These are phyloP conservation scores for Drosophila suzukii DNA, from an alignment of 1,140 invertebrate genomes.

Conservation along the genomic window DNA sequence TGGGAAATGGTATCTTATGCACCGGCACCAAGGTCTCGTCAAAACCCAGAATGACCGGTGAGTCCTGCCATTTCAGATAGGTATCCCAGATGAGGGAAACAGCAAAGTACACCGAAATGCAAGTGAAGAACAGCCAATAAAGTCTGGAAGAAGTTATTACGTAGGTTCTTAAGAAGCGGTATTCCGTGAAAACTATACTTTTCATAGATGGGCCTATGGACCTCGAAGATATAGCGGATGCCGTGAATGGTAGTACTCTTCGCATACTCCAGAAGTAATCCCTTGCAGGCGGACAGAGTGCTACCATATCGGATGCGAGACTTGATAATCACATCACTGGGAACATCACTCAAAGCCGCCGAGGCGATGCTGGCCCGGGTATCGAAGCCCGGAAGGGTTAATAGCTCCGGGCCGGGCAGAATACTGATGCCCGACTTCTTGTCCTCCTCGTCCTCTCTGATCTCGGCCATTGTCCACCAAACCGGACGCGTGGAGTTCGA, in stretches of 20 bases:
- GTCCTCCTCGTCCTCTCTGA: constrained; percentile 29
- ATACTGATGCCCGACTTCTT: constrained; percentile 46
- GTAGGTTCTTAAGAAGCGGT: rapidly evolving
- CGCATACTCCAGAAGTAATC: constrained; percentile 82
- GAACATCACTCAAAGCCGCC: constrained; percentile 73
- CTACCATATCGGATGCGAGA: constrained; percentile 77
- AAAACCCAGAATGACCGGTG: constrained; percentile 88
- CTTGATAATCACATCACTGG: constrained; percentile 79
- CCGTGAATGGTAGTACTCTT: constrained; percentile 84
- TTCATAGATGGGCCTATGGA: constrained; percentile 80
- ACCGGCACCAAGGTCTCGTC: constrained; percentile 87
- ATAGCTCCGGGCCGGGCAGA: constrained; percentile 60
- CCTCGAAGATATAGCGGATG: constrained; percentile 83
- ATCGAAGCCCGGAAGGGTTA: constrained; percentile 45
- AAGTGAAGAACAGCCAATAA: constrained; percentile 77
- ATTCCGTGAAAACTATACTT: constrained; percentile 52
- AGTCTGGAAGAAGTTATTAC: constrained; percentile 45
- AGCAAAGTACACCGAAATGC: constrained; percentile 78
- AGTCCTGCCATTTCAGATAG: constrained; percentile 87
- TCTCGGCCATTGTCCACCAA: constrained; percentile 52
- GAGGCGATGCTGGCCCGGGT: constrained; percentile 67
- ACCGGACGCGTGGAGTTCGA: constrained; percentile 12
- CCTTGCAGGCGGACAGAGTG: constrained; percentile 72
- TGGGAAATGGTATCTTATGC: constrained; percentile 87
- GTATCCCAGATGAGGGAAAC: constrained; percentile 86